phyloP scores from a whole-genome alignment of 2,113 vertebrate genomes.

The Sakesphorus luctuosus region DNA sequence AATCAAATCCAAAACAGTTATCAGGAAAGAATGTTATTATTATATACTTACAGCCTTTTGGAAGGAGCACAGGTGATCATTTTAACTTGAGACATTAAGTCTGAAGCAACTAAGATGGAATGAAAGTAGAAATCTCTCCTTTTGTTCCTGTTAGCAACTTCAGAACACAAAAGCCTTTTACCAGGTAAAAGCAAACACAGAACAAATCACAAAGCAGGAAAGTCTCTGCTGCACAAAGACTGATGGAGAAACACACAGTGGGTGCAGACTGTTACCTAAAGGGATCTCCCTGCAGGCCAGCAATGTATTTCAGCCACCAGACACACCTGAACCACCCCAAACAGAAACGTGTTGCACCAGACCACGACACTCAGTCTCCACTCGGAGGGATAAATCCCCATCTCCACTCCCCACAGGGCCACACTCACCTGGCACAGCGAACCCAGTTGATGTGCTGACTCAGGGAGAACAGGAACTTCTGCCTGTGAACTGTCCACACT shows the following conservation, averaged over 20 bases:
- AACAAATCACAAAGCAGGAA: neutral
- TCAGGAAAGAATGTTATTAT: neutral
- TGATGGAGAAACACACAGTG: neutral
- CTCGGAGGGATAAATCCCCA: neutral
- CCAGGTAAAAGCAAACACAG: neutral
- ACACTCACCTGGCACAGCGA: slow-evolving; percentile 91
- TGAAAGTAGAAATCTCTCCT: neutral
- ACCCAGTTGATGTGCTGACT: slow-evolving; percentile 98
- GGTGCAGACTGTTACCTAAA: neutral
- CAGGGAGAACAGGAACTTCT: slow-evolving; percentile 95
- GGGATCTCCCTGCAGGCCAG: neutral
- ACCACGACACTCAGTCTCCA: neutral
- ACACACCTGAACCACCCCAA: neutral
- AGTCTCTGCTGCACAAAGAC: neutral
- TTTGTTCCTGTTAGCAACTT: neutral
- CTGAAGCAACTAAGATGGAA: neutral
- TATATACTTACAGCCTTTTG: neutral
- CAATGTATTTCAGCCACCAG: neutral
- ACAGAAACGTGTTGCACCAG: neutral
- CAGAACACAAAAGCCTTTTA: neutral
- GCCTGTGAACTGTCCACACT: slow-evolving; percentile 93
- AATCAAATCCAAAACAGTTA: neutral
- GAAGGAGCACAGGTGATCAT: neutral
- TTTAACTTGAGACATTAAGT: neutral
- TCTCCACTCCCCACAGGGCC: neutral